Evolutionary conservation across 2,888 invertebrate genomes (phyloP), one percentile per base, ranked within the genome.

Genomic region (Acrobasis consociella): DNA sequence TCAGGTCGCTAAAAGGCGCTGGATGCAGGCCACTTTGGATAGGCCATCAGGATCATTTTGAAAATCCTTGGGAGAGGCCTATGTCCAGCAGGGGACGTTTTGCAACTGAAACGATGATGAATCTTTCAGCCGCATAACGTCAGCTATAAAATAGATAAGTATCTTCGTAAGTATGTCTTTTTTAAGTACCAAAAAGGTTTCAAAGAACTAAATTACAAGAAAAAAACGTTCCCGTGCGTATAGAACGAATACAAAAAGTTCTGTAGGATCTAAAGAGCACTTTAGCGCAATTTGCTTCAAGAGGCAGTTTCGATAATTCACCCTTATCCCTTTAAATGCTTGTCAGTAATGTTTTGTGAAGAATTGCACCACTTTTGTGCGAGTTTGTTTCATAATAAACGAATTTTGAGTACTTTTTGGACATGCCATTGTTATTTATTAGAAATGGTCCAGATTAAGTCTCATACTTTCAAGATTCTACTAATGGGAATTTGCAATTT

Each of bases 221-320:
- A 55, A 39, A 55, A 55, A 11, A 39, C n/a, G 9, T 39, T 15
- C 39, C 38, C 39, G 15, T 55, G 15, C 55, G 15, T 16, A 8
- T n/a, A 39, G 39, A 55, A 55, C 9, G 37, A 9, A n/a, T 56
- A 22, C 42, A 42, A 56, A 56, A 42, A 42, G 70, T 71, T 65
- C 37, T 31, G 50, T 60, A 59, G 42, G 17, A 56, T 42, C 22
- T 13, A 16, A 56, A 56, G 22, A 39, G 56, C 56, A 42, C 56
- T 56, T 42, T 42, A 42, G 42, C 17, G 39, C 42, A 56, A 56
- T 56, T 56, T 56, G 56, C 42, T 42, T 56, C 56, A 56, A 56
- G 56, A 56, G 56, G 56, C 56, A 56, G 42, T 56, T 56, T 56
- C 56, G 56, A 56, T 56, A 56, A 56, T 56, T 56, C 56, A 56